These are phyloP conservation scores for Phaedon cochleariae DNA, from an alignment of 2,888 invertebrate genomes.

Conservation along the genomic window DNA sequence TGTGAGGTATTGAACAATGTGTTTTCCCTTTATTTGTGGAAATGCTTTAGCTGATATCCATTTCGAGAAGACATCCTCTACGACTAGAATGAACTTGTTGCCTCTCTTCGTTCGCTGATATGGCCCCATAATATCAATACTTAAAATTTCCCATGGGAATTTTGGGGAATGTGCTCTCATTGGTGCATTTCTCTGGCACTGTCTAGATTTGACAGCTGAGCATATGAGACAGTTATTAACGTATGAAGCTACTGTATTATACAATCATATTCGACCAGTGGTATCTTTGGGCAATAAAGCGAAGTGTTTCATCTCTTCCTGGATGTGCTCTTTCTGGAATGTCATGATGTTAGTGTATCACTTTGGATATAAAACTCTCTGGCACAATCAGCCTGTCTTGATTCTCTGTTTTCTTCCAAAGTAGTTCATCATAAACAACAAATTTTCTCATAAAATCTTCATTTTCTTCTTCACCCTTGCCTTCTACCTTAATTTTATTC, in stretches of 20 bases:
- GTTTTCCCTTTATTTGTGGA: not conserved
- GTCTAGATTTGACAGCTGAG: not conserved
- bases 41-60: conserved; percentile 11
- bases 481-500: too few species aligned
- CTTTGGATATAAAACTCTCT: not conserved
- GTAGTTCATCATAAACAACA: not conserved
- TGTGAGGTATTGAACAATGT: not conserved
- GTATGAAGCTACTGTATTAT: conserved; percentile 9
- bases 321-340: too few species aligned
- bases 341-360: too few species aligned
- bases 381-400: not conserved
- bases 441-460: not conserved
- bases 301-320: conserved; percentile 20
- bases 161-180: not conserved
- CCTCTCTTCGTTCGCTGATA: too few species aligned
- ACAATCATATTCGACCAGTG: conserved; percentile 16
- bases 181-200: not conserved
- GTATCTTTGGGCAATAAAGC: not conserved
- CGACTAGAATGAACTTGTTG: conserved; percentile 17
- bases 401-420: not conserved
- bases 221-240: conserved; percentile 20
- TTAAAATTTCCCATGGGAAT: not conserved
- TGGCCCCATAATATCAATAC: conserved; percentile 6
- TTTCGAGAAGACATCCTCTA: conserved; percentile 22
- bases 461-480: too few species aligned